These are phyloP conservation scores for Limnephilus rhombicus DNA, from an alignment of 2,888 invertebrate species.

Conservation along the genomic window DNA sequence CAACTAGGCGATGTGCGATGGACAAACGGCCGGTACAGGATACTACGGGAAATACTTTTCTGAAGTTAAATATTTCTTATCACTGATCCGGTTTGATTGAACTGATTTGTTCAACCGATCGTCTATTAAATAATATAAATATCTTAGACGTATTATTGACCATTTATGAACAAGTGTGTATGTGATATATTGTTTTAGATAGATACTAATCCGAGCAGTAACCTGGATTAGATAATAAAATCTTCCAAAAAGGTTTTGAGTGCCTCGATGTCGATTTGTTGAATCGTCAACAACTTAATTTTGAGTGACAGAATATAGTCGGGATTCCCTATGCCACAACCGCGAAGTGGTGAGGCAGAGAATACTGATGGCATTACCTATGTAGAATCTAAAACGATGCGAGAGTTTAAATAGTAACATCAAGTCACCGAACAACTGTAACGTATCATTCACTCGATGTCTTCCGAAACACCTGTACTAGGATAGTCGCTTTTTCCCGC, in stretches of 20 bases:
- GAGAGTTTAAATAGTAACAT: conserved; percentile 7
- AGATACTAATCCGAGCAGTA: not conserved
- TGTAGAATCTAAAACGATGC: not conserved
- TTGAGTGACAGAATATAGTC: conserved; percentile 6
- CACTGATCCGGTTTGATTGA: not conserved
- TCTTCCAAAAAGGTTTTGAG: conserved; percentile 5
- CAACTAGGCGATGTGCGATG: conserved; percentile 43
- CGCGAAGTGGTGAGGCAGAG: conserved; percentile 52
- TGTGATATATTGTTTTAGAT: not conserved
- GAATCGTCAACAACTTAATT: conserved; percentile 23
- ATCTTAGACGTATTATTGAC: not conserved
- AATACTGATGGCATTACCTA: conserved; percentile 52
- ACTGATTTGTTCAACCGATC: not conserved
- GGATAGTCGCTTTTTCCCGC: not conserved
- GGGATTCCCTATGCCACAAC: conserved; percentile 62
- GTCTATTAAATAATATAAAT: not conserved
- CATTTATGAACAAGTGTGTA: not conserved
- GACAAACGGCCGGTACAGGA: conserved; percentile 26
- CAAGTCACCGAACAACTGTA: not conserved
- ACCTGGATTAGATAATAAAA: not conserved
- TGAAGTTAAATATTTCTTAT: not conserved
- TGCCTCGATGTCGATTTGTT: not conserved
- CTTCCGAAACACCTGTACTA: not conserved
- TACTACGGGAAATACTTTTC: not conserved
- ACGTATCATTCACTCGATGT: not conserved